Evolutionary conservation across 2,888 invertebrate genomes (phyloP), one percentile per base, ranked within the genome.

Genomic region (Hemithea aestivaria): DNA sequence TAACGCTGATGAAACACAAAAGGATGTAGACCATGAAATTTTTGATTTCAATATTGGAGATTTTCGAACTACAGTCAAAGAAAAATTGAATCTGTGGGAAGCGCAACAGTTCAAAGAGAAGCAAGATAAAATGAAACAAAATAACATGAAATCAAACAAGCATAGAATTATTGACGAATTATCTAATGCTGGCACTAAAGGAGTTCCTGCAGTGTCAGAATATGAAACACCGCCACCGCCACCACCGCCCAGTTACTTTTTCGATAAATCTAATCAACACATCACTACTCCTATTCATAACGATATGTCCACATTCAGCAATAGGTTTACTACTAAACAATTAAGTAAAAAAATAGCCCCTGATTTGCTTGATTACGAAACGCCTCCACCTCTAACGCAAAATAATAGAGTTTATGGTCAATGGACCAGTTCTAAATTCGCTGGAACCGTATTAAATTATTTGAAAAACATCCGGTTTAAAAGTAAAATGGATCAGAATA

Each of bases 401-500:
- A 63, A 72, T 44, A 51, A 53, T 6, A 73, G 73, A 48, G 70
- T 75, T 6, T 81, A 76, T 37, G 79, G 79, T 1, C 80, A 82
- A 46, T 81, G 81, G 81, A 73, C 75, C 5, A 72, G 73, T 52
- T 73, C 80, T 1, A 78, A 74, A 51, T 82, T 76, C 54, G 80
- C 80, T 7, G 73, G 73, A 1, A 77, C 53, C 37, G 82, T 84
- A 10, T 62, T 84, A 44, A 76, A 80, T 60, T 81, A 81, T 51
- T 49, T 87, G 0, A 83, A 81, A 64, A 75, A 58, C 38, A 73
- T 73, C 1, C 77, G 79, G 37, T 62, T 65, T 27, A 58, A 72
- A 24, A 58, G 62, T 5, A 69, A 53, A 40, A n/a, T n/a, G n/a
- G 68, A 72, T 20, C 47, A 56, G n/a, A 11, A 33, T 4, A 68